These are phyloP conservation scores for Drosophila kambysellisi DNA, from an alignment of 2,888 invertebrate genomes.

Conservation along the genomic window DNA sequence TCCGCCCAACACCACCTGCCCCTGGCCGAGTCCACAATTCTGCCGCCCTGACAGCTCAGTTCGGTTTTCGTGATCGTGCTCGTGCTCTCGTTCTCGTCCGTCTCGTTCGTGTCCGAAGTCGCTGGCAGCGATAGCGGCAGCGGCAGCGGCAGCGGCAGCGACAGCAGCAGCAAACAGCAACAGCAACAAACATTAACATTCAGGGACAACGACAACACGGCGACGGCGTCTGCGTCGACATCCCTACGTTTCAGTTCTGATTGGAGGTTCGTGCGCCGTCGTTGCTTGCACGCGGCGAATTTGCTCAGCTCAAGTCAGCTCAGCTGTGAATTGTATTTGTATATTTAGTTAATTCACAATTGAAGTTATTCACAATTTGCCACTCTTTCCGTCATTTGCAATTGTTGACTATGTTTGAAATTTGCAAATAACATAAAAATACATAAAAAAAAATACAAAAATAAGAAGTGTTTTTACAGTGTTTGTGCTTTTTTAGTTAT, in stretches of 20 bases:
- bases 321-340: constrained; percentile 62
- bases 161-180: constrained; percentile 33
- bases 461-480: constrained; percentile 40
- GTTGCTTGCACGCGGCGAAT: constrained; percentile 76
- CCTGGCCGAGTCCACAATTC: constrained; percentile 28
- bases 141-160: constrained; percentile 23
- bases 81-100: constrained; percentile 63
- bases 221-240: constrained; percentile 74
- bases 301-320: constrained; percentile 66
- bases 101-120: constrained; percentile 35
- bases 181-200: constrained; percentile 65
- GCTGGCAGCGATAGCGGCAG: constrained; percentile 21
- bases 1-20: constrained; percentile 49
- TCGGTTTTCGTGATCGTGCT: constrained; percentile 62
- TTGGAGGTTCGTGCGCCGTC: constrained; percentile 83
- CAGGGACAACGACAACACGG: constrained; percentile 75
- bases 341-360: constrained; percentile 50
- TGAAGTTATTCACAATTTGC: constrained; percentile 33
- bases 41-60: constrained; percentile 49
- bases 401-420: constrained; percentile 54
- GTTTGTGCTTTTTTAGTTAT: constrained; percentile 41
- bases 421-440: constrained; percentile 47
- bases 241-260: constrained; percentile 83
- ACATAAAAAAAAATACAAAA: constrained; percentile 18
- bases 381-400: constrained; percentile 37